phyloP scores from a whole-genome alignment of 2,113 vertebrate genomes.

The Mus pahari region DNA sequence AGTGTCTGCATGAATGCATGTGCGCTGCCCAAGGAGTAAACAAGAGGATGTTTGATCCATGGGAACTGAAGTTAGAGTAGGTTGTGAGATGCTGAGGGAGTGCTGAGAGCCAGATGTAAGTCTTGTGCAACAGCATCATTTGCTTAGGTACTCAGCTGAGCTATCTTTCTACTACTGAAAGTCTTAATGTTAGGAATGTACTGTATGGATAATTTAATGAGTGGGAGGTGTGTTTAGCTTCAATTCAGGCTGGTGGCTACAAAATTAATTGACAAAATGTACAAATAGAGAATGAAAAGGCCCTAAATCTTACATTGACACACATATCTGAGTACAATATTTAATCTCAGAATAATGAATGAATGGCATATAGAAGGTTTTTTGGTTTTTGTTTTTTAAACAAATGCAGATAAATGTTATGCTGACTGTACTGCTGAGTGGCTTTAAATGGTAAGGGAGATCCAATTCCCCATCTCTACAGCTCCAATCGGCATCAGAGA shows the following conservation, averaged over 20 bases:
- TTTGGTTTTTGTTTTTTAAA: background rate
- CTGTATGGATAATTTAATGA: background rate
- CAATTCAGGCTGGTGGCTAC: background rate
- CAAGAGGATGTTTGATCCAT: background rate
- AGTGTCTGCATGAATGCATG: too few species aligned
- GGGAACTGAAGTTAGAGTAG: background rate
- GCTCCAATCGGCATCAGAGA: background rate
- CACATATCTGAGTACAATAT: background rate
- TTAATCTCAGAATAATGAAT: conserved; percentile 42
- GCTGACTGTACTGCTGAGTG: background rate
- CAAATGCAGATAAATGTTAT: background rate
- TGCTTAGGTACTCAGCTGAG: too few species aligned
- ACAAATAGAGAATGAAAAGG: background rate
- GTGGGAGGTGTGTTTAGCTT: background rate
- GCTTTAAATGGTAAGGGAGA: background rate
- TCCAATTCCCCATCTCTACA: background rate
- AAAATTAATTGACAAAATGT: conserved; percentile 51
- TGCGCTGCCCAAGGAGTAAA: too few species aligned
- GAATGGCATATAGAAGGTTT: background rate
- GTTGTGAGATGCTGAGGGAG: background rate
- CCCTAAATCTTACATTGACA: background rate
- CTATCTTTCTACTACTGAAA: background rate
- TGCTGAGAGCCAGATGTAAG: too few species aligned
- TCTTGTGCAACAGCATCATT: background rate
- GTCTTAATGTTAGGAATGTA: conserved; percentile 16